Conservation (phyloP, 2,888 invertebrate species). For the Cheilosia soror region DNA sequence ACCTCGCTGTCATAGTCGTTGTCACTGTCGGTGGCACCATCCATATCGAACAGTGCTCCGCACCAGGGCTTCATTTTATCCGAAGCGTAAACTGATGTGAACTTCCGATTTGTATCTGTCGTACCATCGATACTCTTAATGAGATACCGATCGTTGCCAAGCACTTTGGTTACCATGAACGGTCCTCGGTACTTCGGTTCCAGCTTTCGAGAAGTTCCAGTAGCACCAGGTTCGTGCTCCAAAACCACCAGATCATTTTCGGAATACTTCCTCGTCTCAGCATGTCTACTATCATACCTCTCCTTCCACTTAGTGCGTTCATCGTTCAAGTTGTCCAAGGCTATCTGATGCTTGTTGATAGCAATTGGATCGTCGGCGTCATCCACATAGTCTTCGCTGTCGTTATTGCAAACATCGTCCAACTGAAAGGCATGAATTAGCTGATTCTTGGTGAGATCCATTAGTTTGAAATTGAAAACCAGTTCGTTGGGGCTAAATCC, state of each 20-base stretch:
- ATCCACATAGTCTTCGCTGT: not conserved
- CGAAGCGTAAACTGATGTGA: too few relatives aligned
- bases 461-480: conserved; percentile 16
- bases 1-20: conserved; percentile 6
- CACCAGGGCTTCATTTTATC: too few relatives aligned
- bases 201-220: not conserved
- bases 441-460: conserved; percentile 21
- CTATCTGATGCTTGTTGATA: conserved; percentile 3
- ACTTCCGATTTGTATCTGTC: too few relatives aligned
- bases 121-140: too few relatives aligned
- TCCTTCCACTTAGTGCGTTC: conserved; percentile 20
- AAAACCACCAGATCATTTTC: conserved; percentile 3
- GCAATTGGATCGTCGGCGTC: not conserved
- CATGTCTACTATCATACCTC: not conserved
- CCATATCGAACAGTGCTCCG: too few relatives aligned
- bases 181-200: conserved; percentile 17
- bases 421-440: conserved; percentile 8
- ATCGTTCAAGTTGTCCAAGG: not conserved
- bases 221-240: conserved; percentile 2
- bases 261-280: not conserved
- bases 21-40: too few relatives aligned
- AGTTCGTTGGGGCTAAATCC: conserved; percentile 10
- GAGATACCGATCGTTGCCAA: too few relatives aligned
- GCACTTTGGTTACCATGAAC: not conserved
- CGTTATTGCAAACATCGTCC: not conserved